Evolutionary conservation across 2,113 vertebrate genomes (phyloP).

Genomic region (Megaleporinus macrocephalus): DNA sequence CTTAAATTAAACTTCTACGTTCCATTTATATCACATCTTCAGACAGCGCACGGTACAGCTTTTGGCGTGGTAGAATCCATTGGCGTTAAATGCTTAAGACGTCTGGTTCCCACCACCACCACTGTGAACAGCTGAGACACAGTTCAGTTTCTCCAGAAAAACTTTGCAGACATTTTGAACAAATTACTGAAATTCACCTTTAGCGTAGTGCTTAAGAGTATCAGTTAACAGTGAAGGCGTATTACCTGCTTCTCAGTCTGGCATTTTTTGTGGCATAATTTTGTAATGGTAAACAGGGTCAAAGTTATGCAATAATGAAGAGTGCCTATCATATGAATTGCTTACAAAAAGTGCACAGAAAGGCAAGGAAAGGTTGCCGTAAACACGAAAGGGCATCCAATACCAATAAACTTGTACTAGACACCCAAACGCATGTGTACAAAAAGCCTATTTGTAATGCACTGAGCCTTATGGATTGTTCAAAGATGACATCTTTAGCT

Average conservation of each 20-base stretch:
- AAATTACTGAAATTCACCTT: not conserved
- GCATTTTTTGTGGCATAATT: conserved; percentile 78
- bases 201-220: not conserved
- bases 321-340: conserved; percentile 76
- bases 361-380: conserved; percentile 36
- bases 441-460: conserved; percentile 64
- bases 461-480: conserved; percentile 77
- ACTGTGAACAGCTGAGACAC: too few relatives aligned
- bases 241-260: conserved; percentile 61
- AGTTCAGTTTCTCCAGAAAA: too few relatives aligned
- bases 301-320: conserved; percentile 86
- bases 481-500: conserved; percentile 63
- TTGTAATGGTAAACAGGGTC: conserved; percentile 84
- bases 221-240: conserved; percentile 38
- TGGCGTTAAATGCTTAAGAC: too few relatives aligned
- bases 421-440: conserved; percentile 50
- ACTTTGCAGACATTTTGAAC: too few relatives aligned
- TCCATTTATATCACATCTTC: too few relatives aligned
- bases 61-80: too few relatives aligned
- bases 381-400: conserved; percentile 62
- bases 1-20: too few relatives aligned
- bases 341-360: conserved; percentile 29
- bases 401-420: conserved; percentile 72
- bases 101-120: too few relatives aligned
- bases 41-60: too few relatives aligned